Evolutionary conservation across 2,888 invertebrate species (phyloP).

Genomic region (Meliscaeva auricollis): DNA sequence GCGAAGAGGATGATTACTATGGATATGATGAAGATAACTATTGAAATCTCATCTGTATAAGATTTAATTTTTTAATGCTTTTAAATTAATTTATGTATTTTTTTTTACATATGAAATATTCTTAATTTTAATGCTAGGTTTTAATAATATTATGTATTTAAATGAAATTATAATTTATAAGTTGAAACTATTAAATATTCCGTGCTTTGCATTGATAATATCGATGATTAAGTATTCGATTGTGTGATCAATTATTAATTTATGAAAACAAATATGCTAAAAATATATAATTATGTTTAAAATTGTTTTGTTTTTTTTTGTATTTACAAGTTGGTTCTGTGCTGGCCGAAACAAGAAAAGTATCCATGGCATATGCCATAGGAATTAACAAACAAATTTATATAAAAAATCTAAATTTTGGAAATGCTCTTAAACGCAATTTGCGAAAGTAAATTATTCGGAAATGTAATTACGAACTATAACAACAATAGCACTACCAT

Average conservation of each 20-base stretch:
- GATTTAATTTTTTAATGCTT: background rate
- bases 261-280: slow-evolving; percentile 8
- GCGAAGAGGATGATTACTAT: slow-evolving; percentile 88
- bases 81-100: background rate
- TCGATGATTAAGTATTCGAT: background rate
- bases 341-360: too few species aligned
- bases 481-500: too few species aligned
- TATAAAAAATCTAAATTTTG: too few species aligned
- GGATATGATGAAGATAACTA: slow-evolving; percentile 89
- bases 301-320: background rate
- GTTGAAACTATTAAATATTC: background rate
- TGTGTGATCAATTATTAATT: slow-evolving; percentile 8
- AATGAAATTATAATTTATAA: background rate
- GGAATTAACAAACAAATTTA: too few species aligned
- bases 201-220: background rate
- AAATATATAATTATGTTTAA: background rate
- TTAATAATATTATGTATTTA: background rate
- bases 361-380: too few species aligned
- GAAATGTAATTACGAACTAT: too few species aligned
- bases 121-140: background rate
- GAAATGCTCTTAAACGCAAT: too few species aligned
- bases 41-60: slow-evolving; percentile 45
- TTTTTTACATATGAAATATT: background rate
- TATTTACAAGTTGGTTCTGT: too few species aligned
- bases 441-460: too few species aligned